A percentile compares a stretch with the other conserved stretches of the same genome.
phyloP scores from a whole-genome alignment of 2,113 vertebrate genomes.

The Peucedramus taeniatus region DNA sequence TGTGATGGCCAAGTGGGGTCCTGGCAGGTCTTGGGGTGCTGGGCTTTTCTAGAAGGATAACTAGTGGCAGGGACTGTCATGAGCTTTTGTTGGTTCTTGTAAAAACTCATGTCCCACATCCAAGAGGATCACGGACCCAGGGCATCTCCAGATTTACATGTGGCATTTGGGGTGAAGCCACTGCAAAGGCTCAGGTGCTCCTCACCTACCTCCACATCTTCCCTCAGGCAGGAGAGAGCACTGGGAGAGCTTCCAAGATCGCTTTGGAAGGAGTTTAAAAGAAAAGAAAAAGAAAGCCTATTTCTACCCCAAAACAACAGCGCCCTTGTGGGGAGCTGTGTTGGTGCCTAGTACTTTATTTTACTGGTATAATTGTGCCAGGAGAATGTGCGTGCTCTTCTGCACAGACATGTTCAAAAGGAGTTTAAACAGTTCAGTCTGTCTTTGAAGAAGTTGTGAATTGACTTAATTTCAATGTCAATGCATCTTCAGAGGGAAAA shows the following conservation, averaged over 20 bases:
- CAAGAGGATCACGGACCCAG: not conserved
- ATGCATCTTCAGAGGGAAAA: not conserved
- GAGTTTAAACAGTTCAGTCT: not conserved
- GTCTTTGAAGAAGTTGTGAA: not conserved
- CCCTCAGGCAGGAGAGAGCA: not conserved
- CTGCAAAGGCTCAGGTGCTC: not conserved
- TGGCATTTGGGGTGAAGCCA: not conserved
- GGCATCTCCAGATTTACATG: not conserved
- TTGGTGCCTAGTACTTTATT: not conserved
- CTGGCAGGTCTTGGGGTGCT: not conserved
- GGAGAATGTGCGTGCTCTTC: not conserved
- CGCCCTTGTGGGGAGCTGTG: not conserved
- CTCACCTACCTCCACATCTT: not conserved
- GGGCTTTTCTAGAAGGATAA: not conserved
- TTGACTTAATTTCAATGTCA: not conserved
- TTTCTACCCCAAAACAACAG: not conserved
- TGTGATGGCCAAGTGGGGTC: not conserved
- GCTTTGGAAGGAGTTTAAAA: not conserved
- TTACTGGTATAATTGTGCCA: not conserved
- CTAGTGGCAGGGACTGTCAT: accelerated
- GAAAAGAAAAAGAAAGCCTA: not conserved
- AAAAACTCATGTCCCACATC: not conserved
- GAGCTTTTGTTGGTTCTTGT: not conserved
- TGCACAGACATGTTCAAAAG: not conserved
- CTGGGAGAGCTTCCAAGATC: not conserved